These are phyloP conservation scores for Anabas testudineus DNA, from an alignment of 2,797 vertebrate genomes.

Conservation along the genomic window DNA sequence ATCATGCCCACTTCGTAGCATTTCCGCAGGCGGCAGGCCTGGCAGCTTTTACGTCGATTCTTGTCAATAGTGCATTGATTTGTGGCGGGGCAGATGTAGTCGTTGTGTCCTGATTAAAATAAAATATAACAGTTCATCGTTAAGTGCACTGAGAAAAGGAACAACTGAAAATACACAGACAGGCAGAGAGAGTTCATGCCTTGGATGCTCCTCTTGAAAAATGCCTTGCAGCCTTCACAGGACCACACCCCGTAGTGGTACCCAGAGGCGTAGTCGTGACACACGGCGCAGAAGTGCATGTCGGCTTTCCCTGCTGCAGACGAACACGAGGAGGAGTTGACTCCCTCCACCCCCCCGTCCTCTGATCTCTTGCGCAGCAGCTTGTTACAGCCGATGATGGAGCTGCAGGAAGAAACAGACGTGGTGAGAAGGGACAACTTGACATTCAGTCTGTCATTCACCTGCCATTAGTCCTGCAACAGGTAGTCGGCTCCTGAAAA, in stretches of 20 bases:
- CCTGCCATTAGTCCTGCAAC: constrained; percentile 17
- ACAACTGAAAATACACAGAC: background rate
- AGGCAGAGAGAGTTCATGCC: constrained; percentile 75
- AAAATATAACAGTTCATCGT: background rate
- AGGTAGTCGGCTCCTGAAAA: constrained; percentile 8
- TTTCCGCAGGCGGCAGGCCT: constrained; percentile 96
- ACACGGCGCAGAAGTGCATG: constrained; percentile 94
- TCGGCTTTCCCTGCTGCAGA: constrained; percentile 82
- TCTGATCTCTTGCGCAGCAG: constrained; percentile 64
- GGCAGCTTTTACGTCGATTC: constrained; percentile 97
- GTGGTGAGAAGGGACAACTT: constrained; percentile 53
- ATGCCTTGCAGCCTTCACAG: constrained; percentile 98
- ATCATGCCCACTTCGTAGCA: constrained; percentile 99
- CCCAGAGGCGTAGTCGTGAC: constrained; percentile 95
- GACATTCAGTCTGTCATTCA: constrained; percentile 57
- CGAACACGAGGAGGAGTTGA: constrained; percentile 73
- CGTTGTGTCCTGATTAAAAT: constrained; percentile 89
- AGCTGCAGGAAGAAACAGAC: constrained; percentile 48
- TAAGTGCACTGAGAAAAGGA: background rate
- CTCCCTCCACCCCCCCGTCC: constrained; percentile 60
- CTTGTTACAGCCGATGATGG: constrained; percentile 71
- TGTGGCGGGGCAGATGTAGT: constrained; percentile 98
- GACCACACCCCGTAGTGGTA: constrained; percentile 99
- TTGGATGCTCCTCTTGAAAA: constrained; percentile 98
- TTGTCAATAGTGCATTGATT: constrained; percentile 99